Base-by-base conservation (phyloP, 2,797 vertebrate genomes). In the Enteromius paludinosus region DNA sequence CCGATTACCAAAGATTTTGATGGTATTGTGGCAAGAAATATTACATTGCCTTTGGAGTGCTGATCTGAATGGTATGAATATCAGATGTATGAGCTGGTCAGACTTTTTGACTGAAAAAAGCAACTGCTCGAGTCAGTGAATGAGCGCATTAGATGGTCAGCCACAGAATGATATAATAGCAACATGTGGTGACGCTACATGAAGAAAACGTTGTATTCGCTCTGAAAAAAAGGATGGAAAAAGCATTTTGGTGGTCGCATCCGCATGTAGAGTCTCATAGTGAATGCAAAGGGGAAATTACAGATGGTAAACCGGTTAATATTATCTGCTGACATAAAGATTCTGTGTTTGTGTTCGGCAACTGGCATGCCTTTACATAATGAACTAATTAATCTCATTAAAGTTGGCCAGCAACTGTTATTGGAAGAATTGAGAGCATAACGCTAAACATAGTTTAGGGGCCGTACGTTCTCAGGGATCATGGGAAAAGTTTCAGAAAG, bases 111-210 rank as follows among this genome's bases (percentile, higher is more conserved):
- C 66, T 70, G 85, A 89, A 91, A 91, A 92, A 92, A 59, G 61
- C 28, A 64, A 64, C 25, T 62, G 7, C 61, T 33, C 15, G 30
- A 64, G 61, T 64, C 7, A 90, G 91, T 89, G 93, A 93, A 92
- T 87, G 90, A 90, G 88, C 85, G 88, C 89, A 87, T 90, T 90
- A 91, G 91, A 93, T 88, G 92, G 92, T 86, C 81, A 84, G 92
- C 93, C 91, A 18, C 92, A 92, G 77, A 89, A 91, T 90, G 54
- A 92, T 91, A 93, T 93, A 83, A 88, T 93, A 92, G 92, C 89
- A 93, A 94, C 90, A 94, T 94, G 93, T 92, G 88, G 89, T 89
- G 82, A 49, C 12, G 82, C 86, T 85, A 86, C 86, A 80, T 86
- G 74, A 70, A 87, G 82, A 84, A 84, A 78, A 78, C 66, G 15